These are phyloP conservation scores for Typhlichthys subterraneus DNA, from an alignment of 2,797 vertebrate genomes.

Conservation along the genomic window DNA sequence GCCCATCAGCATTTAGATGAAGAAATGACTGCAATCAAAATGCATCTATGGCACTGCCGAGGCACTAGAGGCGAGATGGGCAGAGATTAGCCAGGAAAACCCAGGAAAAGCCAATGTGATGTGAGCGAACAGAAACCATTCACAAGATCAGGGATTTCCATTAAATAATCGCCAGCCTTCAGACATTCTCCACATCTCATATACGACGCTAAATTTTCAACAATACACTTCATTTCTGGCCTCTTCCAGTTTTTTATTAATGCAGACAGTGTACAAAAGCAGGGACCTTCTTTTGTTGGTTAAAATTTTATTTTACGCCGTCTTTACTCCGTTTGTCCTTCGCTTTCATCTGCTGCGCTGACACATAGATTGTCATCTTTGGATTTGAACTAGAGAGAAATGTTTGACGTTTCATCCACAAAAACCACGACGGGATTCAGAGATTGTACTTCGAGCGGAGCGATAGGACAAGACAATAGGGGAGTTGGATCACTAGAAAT, in stretches of 20 bases:
- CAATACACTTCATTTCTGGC: constrained; percentile 36
- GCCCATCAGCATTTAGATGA: constrained; percentile 80
- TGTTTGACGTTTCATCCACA: constrained; percentile 7
- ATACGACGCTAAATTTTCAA: constrained; percentile 26
- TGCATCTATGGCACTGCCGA: constrained; percentile 46
- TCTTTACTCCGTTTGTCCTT: constrained; percentile 10
- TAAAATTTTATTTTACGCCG: constrained; percentile 37
- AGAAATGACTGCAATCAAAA: constrained; percentile 75
- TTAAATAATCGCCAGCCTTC: constrained; percentile 66
- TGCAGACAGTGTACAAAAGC: constrained; percentile 24
- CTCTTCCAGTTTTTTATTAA: constrained; percentile 34
- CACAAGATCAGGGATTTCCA: constrained; percentile 37
- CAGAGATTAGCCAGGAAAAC: constrained; percentile 15
- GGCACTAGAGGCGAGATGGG: constrained; percentile 35
- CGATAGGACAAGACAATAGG: background rate
- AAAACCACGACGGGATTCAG: background rate
- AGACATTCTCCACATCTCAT: constrained; percentile 43
- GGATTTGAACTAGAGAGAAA: constrained; percentile 6
- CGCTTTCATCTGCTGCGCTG: background rate
- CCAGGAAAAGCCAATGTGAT: constrained; percentile 12
- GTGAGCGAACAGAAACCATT: constrained; percentile 18
- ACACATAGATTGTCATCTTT: constrained; percentile 13
- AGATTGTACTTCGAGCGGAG: constrained; percentile 10
- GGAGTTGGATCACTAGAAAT: background rate
- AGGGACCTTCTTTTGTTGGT: constrained; percentile 22